These are phyloP conservation scores for Orycteropus afer DNA, from an alignment of 2,113 vertebrate genomes.

Conservation along the genomic window DNA sequence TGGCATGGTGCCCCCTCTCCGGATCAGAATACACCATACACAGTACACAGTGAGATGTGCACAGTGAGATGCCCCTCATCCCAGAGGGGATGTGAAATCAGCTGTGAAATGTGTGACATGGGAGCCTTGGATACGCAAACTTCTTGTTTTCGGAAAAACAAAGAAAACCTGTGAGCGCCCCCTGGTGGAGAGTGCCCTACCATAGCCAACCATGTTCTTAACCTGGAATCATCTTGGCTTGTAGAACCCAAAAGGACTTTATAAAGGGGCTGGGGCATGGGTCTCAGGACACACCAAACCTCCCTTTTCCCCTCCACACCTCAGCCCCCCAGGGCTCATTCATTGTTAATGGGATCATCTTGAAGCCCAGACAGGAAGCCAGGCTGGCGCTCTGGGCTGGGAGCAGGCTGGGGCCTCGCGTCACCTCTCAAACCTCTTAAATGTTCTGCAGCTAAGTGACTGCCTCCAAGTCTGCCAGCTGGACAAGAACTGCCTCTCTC, in stretches of 20 bases:
- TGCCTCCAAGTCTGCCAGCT: neutral
- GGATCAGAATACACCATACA: rapidly evolving
- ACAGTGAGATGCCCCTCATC: neutral
- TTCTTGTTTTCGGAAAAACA: too few relatives aligned
- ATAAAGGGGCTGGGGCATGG: neutral
- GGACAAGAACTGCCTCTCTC: neutral
- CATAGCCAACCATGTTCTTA: rapidly evolving
- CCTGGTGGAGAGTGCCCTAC: neutral
- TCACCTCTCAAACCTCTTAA: neutral
- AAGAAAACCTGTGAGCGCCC: neutral
- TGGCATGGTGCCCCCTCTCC: neutral
- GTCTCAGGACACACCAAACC: neutral
- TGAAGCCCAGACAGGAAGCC: slow-evolving; percentile 48
- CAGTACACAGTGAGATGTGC: neutral
- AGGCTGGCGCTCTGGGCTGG: neutral
- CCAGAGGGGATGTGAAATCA: neutral
- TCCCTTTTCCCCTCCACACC: neutral
- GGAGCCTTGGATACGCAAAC: neutral
- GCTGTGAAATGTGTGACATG: neutral
- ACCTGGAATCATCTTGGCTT: neutral
- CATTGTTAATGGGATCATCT: neutral
- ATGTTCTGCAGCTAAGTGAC: neutral
- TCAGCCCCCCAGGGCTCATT: neutral
- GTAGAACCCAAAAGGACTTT: neutral
- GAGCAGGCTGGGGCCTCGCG: neutral